A percentile compares a stretch with the other conserved stretches of the same genome.
Evolutionary conservation across 2,113 vertebrate genomes (phyloP).

Genomic region (Oryzias melastigma): DNA sequence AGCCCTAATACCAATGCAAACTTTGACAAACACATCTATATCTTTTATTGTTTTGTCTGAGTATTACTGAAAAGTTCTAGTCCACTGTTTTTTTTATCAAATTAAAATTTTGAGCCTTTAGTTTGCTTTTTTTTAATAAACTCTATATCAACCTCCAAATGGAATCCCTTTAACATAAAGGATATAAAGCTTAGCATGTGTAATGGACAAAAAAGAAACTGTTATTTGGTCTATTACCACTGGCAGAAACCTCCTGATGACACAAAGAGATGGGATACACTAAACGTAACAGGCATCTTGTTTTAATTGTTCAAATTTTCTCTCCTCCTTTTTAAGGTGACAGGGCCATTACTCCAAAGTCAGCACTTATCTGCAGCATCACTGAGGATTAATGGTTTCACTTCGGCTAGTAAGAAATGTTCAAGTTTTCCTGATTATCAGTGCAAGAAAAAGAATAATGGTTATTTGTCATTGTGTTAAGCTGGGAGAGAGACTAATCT

Average conservation of each 20-base stretch:
- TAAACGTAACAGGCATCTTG: slow-evolving; percentile 92
- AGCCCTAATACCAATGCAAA: no score
- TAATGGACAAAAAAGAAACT: slow-evolving; percentile 46
- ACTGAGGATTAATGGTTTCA: slow-evolving; percentile 99
- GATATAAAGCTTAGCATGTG: slow-evolving; percentile 2
- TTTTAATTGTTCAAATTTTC: slow-evolving; percentile 98
- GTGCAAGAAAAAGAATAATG: slow-evolving; percentile 97
- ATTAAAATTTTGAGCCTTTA: no score
- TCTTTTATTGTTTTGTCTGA: background rate
- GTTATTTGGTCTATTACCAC: slow-evolving; percentile 87
- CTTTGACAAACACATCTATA: background rate
- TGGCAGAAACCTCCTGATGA: slow-evolving; percentile 87
- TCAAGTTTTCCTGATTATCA: slow-evolving; percentile 99
- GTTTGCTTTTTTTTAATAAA: no score
- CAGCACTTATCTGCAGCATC: slow-evolving; percentile 96
- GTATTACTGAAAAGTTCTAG: no score
- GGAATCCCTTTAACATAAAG: slow-evolving; percentile 1
- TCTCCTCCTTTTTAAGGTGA: slow-evolving; percentile 81
- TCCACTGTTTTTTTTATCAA: no score
- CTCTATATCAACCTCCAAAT: background rate
- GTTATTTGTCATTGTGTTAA: slow-evolving; percentile 99
- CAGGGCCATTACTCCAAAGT: slow-evolving; percentile 98
- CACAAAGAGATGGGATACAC: slow-evolving; percentile 81
- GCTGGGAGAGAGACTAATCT: slow-evolving; percentile 89
- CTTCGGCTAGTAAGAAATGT: slow-evolving; percentile 97